These are phyloP conservation scores for Neuroterus valhalla DNA, from an alignment of 1,140 invertebrate genomes.

Conservation along the genomic window DNA sequence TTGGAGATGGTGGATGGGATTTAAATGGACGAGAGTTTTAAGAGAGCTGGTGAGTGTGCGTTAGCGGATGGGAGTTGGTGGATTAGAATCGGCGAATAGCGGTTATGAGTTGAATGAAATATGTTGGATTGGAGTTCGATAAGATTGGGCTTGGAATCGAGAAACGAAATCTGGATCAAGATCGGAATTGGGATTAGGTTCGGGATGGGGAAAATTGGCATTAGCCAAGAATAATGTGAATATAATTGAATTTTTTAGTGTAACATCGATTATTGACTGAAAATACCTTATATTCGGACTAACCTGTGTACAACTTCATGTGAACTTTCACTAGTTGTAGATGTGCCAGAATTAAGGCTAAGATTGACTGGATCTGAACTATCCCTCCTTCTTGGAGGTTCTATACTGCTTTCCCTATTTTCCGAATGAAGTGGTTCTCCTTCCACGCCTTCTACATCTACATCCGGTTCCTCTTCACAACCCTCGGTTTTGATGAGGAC, in stretches of 20 bases:
- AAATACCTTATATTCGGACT: slow-evolving; percentile 14
- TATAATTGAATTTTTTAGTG: neutral
- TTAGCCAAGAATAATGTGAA: too few species aligned
- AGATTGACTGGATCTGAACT: slow-evolving; percentile 85
- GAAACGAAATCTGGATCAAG: too few species aligned
- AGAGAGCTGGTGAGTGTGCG: too few species aligned
- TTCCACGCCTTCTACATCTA: slow-evolving; percentile 75
- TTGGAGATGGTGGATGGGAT: too few species aligned
- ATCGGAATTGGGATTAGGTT: too few species aligned
- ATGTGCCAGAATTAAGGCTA: slow-evolving; percentile 75
- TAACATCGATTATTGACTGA: neutral
- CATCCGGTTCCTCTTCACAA: slow-evolving; percentile 76
- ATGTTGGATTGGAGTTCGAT: too few species aligned
- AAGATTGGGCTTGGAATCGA: too few species aligned
- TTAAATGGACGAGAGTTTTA: too few species aligned
- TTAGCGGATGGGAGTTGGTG: too few species aligned
- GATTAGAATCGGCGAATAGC: too few species aligned
- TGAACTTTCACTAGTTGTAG: slow-evolving; percentile 69
- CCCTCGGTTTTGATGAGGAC: slow-evolving; percentile 75
- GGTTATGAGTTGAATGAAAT: too few species aligned
- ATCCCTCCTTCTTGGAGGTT: slow-evolving; percentile 72
- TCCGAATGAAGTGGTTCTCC: slow-evolving; percentile 74
- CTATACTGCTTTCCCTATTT: slow-evolving; percentile 68
- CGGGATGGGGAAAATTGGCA: too few species aligned
- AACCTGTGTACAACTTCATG: slow-evolving; percentile 69